These are phyloP conservation scores for Drosophila trichaetosa DNA, from an alignment of 2,888 invertebrate genomes.

Conservation along the genomic window DNA sequence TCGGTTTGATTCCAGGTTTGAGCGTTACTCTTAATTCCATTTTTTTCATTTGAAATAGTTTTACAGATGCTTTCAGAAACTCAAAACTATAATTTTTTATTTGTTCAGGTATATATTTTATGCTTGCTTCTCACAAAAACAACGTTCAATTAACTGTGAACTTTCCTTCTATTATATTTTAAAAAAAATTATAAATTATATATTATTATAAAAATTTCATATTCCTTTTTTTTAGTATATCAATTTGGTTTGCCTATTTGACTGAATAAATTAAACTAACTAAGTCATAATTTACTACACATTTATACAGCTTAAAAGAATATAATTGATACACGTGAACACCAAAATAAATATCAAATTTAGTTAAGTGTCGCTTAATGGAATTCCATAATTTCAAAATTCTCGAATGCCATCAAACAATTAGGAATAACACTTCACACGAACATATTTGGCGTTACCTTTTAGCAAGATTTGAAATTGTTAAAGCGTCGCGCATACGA, in stretches of 20 bases:
- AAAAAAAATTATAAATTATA: neutral
- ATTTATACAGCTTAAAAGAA: neutral
- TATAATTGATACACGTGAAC: neutral
- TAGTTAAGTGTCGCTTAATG: neutral
- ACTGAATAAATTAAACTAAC: neutral
- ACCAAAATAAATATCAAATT: neutral
- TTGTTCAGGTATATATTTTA: neutral
- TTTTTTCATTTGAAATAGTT: neutral
- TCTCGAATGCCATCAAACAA: constrained; percentile 1
- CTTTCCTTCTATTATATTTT: neutral
- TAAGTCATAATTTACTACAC: neutral
- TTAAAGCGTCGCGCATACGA: constrained; percentile 25
- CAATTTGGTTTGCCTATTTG: neutral
- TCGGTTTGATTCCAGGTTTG: neutral
- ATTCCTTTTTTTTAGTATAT: neutral
- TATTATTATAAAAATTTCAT: neutral
- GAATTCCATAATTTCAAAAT: neutral
- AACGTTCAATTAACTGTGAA: neutral
- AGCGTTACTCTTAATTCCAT: neutral
- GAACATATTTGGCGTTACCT: constrained; percentile 29
- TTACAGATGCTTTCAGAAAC: neutral
- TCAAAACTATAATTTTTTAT: neutral
- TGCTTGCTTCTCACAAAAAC: neutral
- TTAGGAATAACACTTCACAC: constrained; percentile 16
- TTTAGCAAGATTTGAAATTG: constrained; percentile 12